Evolutionary conservation across 2,888 invertebrate species (phyloP), one percentile per base, ranked within the genome.

Genomic region (Drosophila cracens): DNA sequence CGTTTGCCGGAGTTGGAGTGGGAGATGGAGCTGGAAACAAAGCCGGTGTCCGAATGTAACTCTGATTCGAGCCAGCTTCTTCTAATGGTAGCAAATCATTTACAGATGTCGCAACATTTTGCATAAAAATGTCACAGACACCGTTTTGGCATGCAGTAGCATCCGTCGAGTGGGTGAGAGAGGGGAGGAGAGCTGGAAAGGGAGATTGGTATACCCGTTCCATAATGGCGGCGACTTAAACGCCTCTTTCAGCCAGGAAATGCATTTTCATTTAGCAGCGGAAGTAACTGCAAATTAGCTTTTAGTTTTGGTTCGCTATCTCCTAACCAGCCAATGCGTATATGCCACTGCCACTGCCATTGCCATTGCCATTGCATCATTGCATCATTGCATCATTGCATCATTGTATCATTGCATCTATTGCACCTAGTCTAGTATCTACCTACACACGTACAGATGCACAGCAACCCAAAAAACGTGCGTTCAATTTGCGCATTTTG

Each of bases 211-310:
- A 21, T 31, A 33, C 68, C 53, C 70, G 6, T 49, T 53, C 76
- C 66, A 70, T 33, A 72, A 59, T 70, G 70, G 66, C 70, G 71
- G 69, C 61, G 59, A 67, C 76, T 75, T 82, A 82, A 80, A 86
- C 76, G 81, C 70, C 70, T 83, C 87, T 88, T 70, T 64, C 79
- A 78, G 71, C 76, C 92, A 92, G 92, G 92, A 92, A 92, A 92
- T 92, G 92, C 91, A 91, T 89, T 92, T 92, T 89, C 92, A 92
- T 92, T 89, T 90, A 79, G 83, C 81, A 89, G 72, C 92, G 92
- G 92, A 92, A 91, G 90, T 91, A 82, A 80, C 84, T 85, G 80
- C 91, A 91, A 92, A 92, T 92, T 87, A 92, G 91, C 89, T 91
- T 92, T 92, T 92, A 92, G 92, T 92, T 92, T 92, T 91, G 79